Evolutionary conservation across 2,797 vertebrate species (phyloP), one percentile per base, ranked within the genome.

Genomic region (Podarcis lilfordi): DNA sequence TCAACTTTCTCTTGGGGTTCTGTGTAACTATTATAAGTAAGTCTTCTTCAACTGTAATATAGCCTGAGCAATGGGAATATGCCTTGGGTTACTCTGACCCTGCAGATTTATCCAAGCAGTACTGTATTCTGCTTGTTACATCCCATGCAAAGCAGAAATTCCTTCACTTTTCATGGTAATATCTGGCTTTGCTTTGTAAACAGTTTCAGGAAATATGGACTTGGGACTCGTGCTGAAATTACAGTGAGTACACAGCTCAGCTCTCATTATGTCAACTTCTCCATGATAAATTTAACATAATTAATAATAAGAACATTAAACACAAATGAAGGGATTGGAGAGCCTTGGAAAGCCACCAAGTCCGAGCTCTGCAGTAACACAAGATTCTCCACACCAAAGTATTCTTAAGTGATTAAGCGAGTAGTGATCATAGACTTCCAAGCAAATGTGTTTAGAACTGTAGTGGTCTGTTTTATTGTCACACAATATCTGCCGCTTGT

Each of bases 381-480:
- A 64, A 66, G 59, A 15, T 37, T 32, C n/a, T 64, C 55, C 55
- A 61, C 23, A 45, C 25, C 11, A 68, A 40, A 66, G 3, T 37
- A n/a, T 82, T 50, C 59, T 66, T 66, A 75, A n/a, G 32, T 37
- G 37, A 85, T 72, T 43, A 43, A 43, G 43, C 9, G 43, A 43
- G 43, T 43, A 43, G 43, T 9, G 43, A 76, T 55, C 40, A 61
- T 21, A 71, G 6, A 79, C 77, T 88, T 80, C 50, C 59, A 80
- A 45, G 76, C 82, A 88, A 79, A 79, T 85, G n/a, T 88, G 64
- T 81, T 81, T 78, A 25, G 45, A 81, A 71, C 21, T 77, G 55
- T 25, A 79, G 25, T 21, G 61, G 35, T 27, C 80, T 77, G 8
- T 86, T 59, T 15, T 37, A 40, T 61, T 77, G 32, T 66, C 21